Percentiles rank a stretch among this genome's conserved stretches.
Conservation (phyloP, 1,140 invertebrate genomes). For the Homalodisca vitripennis region DNA sequence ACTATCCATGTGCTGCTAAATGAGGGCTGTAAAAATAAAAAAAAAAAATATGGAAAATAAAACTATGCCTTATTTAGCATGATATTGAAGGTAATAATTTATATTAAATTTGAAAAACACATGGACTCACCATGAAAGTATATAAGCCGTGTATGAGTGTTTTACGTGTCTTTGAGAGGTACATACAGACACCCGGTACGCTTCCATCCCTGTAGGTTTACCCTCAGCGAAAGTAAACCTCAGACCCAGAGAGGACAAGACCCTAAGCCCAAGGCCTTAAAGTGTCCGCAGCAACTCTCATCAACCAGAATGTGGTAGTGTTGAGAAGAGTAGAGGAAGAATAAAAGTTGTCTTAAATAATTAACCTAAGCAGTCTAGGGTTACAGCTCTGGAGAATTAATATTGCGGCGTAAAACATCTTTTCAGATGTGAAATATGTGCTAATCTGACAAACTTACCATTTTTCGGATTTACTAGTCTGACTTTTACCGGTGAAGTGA, state of each 20-base stretch:
- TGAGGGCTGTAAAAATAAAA: too few species aligned
- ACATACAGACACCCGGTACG: too few species aligned
- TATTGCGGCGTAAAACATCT: conserved; percentile 3
- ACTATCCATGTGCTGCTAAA: too few species aligned
- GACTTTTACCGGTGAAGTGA: neutral
- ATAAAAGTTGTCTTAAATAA: neutral
- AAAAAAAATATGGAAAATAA: too few species aligned
- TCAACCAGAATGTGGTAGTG: neutral
- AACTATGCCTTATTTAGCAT: too few species aligned
- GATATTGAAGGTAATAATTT: too few species aligned
- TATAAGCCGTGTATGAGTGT: too few species aligned
- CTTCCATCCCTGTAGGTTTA: neutral
- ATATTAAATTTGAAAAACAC: too few species aligned
- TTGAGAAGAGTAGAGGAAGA: neutral
- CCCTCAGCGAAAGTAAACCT: conserved; percentile 1
- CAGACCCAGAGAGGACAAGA: neutral
- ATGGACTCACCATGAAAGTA: too few species aligned
- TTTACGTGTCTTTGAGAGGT: too few species aligned
- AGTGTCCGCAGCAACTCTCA: neutral
- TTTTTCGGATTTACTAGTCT: neutral
- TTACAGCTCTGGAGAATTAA: neutral
- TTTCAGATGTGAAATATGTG: neutral
- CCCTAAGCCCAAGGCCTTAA: neutral
- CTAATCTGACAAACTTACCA: neutral
- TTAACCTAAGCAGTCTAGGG: neutral